Evolutionary conservation across 2,797 vertebrate species (phyloP).

Genomic region (Dermochelys coriacea): DNA sequence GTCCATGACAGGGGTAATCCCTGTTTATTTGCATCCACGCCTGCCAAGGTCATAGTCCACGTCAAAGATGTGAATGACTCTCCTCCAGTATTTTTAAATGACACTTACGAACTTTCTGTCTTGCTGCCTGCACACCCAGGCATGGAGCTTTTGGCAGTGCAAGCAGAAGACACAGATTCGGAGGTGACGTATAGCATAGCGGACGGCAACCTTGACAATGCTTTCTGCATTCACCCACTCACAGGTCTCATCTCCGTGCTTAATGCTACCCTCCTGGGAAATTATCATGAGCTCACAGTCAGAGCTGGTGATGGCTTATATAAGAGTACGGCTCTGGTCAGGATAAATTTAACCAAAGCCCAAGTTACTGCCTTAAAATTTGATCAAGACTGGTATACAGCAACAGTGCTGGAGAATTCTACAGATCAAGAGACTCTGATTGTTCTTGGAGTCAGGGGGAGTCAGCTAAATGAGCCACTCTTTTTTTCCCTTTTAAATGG

Average conservation of each 20-base stretch:
- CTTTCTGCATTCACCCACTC: slow-evolving; percentile 85
- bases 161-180: slow-evolving; percentile 90
- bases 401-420: slow-evolving; percentile 87
- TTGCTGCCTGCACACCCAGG: slow-evolving; percentile 85
- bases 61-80: slow-evolving; percentile 92
- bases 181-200: slow-evolving; percentile 88
- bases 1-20: slow-evolving; percentile 91
- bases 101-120: slow-evolving; percentile 84
- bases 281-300: slow-evolving; percentile 84
- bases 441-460: slow-evolving; percentile 85
- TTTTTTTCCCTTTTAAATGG: slow-evolving; percentile 88
- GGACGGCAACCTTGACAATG: slow-evolving; percentile 84
- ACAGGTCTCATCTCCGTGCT: slow-evolving; percentile 87
- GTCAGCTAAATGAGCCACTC: slow-evolving; percentile 91
- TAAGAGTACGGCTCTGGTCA: slow-evolving; percentile 86
- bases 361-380: slow-evolving; percentile 85
- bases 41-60: slow-evolving; percentile 86
- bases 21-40: slow-evolving; percentile 85
- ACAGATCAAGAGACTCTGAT: slow-evolving; percentile 82
- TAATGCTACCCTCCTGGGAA: slow-evolving; percentile 80
- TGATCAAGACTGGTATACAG: slow-evolving; percentile 81
- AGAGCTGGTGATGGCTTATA: slow-evolving; percentile 90
- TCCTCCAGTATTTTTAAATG: slow-evolving; percentile 87
- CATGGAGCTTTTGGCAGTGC: slow-evolving; percentile 87
- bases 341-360: slow-evolving; percentile 83